Evolutionary conservation across 2,113 vertebrate species (phyloP), one percentile per base, ranked within the genome.

Genomic region (Pangasianodon hypophthalmus): DNA sequence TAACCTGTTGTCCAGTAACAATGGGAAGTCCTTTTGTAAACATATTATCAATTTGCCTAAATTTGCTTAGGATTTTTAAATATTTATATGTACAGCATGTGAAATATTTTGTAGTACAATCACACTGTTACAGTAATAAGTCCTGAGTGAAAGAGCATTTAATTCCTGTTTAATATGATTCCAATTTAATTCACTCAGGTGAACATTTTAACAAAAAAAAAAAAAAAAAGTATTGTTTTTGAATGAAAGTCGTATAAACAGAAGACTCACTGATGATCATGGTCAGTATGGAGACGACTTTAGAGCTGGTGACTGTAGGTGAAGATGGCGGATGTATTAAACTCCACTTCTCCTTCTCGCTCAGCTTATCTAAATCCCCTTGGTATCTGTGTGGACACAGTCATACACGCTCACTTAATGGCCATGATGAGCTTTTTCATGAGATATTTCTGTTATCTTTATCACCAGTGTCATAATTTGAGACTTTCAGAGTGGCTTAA

Each of bases 321-420:
- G 48, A 85, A 0, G 26, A 88, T 13, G 95, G 94, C 0, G 95
- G 96, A 41, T 0, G 85, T 0, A 97, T 37, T 4, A 94, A n/a
- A 85, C n/a, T 92, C 93, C 87, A 82, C 16, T 11, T 95, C n/a
- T 86, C 93, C 89, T 75, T 94, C 91, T 7, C 88, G 81, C 75
- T 94, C 90, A 85, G 87, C 69, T 93, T 92, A 88, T 44, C 77
- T 88, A 54, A 46, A 84, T 95, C 92, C 80, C 62, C 67, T 79
- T 86, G 93, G 67, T 97, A 97, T 90, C 97, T 98, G 88, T 80
- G 81, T 11, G 1, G 44, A 56, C 52, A 84, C 58, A 73, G 2
- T 4, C 4, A 24, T 44, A 60, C 21, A 60, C 82, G 44, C 82
- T 26, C 19, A 44, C 19, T 60, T 11, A 48, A 32, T 77, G 2